Conservation (phyloP, 2,797 vertebrate genomes). For the Siniperca undulata region DNA sequence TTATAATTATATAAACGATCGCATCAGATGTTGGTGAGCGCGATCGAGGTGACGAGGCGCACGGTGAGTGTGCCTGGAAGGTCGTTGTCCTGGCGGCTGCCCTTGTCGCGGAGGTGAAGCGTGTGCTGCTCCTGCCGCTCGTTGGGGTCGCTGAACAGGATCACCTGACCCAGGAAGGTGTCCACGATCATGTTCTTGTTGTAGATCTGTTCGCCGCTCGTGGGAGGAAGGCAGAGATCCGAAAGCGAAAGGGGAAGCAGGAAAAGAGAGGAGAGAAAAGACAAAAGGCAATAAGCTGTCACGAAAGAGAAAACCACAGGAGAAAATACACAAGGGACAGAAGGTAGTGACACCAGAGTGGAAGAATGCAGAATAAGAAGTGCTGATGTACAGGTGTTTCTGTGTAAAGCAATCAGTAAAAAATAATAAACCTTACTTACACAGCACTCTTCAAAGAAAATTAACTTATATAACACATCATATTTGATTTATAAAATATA, state of each 20-base stretch:
- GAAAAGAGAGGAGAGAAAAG: conserved; percentile 15
- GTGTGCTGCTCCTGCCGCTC: conserved; percentile 92
- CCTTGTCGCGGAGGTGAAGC: conserved; percentile 93
- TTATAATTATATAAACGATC: not conserved
- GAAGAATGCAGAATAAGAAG: conserved; percentile 1
- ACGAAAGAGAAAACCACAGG: not conserved
- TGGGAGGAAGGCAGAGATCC: conserved; percentile 22
- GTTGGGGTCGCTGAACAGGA: conserved; percentile 88
- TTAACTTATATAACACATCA: not conserved
- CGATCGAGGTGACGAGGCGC: conserved; percentile 89
- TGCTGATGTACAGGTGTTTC: not conserved
- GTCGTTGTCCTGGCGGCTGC: conserved; percentile 88
- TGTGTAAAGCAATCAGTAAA: not conserved
- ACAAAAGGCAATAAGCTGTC: conserved; percentile 43
- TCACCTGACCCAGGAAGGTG: conserved; percentile 96
- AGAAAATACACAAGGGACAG: not conserved
- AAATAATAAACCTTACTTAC: not conserved
- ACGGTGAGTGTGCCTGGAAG: conserved; percentile 92
- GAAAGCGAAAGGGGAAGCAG: not conserved
- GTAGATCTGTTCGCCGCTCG: conserved; percentile 89
- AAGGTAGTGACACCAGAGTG: not conserved
- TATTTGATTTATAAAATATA: not conserved
- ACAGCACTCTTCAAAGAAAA: not conserved
- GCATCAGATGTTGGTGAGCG: conserved; percentile 90
- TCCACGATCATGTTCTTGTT: conserved; percentile 95